Conservation (phyloP, 2,888 invertebrate species). For the Cosmia pyralina region DNA sequence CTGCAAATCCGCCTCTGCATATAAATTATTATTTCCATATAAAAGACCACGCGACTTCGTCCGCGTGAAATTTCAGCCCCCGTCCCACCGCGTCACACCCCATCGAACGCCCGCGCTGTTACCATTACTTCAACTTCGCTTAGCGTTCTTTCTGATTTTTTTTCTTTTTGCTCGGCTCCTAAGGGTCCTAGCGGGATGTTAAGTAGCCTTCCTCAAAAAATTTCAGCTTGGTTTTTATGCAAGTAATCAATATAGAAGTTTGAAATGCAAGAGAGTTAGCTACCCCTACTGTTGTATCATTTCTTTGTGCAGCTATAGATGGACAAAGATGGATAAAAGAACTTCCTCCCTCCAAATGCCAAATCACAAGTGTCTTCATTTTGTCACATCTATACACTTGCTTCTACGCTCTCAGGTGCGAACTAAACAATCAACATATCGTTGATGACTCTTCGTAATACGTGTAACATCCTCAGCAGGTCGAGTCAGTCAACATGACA, state of each 20-base stretch:
- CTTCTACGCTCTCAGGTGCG: conserved; percentile 44
- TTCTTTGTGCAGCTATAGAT: background rate
- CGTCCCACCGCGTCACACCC: too few species aligned
- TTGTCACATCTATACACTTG: conserved; percentile 5
- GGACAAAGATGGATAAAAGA: background rate
- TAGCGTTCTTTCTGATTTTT: too few species aligned
- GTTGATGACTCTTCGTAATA: conserved; percentile 56
- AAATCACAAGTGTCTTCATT: background rate
- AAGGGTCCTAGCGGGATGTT: too few species aligned
- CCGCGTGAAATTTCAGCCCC: too few species aligned
- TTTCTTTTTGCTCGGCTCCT: too few species aligned
- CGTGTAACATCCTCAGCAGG: conserved; percentile 62
- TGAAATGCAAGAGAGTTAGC: background rate
- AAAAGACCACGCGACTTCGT: too few species aligned
- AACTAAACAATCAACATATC: conserved; percentile 35
- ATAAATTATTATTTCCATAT: background rate
- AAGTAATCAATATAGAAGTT: background rate
- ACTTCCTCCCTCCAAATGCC: background rate
- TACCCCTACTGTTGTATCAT: background rate
- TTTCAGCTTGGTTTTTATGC: background rate
- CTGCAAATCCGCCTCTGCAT: too few species aligned
- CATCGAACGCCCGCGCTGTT: too few species aligned
- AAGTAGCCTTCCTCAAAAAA: too few species aligned
- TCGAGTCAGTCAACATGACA: conserved; percentile 78
- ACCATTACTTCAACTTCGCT: too few species aligned